Conservation (phyloP, 1,140 invertebrate species). For the Rhopalosiphum maidis region DNA sequence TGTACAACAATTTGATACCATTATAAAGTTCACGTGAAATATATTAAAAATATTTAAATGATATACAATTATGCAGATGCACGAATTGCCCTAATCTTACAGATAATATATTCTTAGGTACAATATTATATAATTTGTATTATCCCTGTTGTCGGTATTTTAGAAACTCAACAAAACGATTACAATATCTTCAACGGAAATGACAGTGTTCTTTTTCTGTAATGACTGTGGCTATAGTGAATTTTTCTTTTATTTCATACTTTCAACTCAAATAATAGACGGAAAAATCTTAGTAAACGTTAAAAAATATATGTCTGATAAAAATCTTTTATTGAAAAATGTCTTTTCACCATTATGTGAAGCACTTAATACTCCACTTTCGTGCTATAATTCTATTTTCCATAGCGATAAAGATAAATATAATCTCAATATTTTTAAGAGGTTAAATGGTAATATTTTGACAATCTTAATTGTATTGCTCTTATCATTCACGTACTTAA, state of each 20-base stretch:
- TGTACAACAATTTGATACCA: neutral
- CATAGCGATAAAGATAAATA: neutral
- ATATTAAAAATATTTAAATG: neutral
- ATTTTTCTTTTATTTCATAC: neutral
- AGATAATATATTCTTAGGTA: neutral
- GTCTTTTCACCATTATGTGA: neutral
- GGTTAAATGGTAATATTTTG: neutral
- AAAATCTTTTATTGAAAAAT: neutral
- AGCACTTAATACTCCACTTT: neutral
- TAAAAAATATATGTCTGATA: neutral
- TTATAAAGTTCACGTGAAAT: neutral
- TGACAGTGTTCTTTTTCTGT: neutral
- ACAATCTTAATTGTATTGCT: neutral
- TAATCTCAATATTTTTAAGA: neutral
- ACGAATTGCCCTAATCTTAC: neutral
- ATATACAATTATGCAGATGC: neutral
- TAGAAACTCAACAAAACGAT: neutral
- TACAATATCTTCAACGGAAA: constrained; percentile 10
- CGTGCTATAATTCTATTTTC: neutral
- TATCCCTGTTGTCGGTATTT: neutral
- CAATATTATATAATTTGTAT: neutral
- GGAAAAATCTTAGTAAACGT: neutral
- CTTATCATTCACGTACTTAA: neutral
- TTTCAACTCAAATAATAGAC: neutral
- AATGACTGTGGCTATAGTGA: neutral